Percentiles rank a stretch among this genome's conserved stretches.
Conservation (phyloP, 2,113 vertebrate species). For the Gallinago paraguaiae region DNA sequence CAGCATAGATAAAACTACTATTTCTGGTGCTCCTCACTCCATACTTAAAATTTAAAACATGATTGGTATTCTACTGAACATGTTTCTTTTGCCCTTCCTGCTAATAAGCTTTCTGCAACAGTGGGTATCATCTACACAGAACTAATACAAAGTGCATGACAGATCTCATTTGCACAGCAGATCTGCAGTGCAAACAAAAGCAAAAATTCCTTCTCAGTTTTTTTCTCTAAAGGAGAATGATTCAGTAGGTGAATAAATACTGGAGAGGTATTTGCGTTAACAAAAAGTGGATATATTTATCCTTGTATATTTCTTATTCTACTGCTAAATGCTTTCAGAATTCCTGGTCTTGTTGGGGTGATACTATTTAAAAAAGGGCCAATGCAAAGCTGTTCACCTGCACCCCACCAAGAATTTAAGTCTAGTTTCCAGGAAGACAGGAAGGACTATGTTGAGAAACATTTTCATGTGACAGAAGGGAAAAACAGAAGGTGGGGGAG, state of each 20-base stretch:
- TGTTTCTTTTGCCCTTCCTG: neutral
- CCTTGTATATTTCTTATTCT: neutral
- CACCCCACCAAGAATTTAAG: neutral
- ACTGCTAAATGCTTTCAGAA: neutral
- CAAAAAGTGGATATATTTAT: neutral
- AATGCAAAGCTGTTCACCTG: neutral
- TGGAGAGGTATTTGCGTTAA: neutral
- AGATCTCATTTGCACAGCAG: constrained; percentile 26
- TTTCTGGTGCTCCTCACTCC: neutral
- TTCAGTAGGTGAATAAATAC: neutral
- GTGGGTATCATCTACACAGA: neutral
- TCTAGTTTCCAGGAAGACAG: neutral
- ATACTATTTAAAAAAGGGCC: neutral
- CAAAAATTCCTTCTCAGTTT: neutral
- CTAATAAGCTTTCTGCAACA: constrained; percentile 47
- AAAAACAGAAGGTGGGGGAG: neutral
- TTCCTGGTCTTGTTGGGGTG: neutral
- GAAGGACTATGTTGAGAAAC: neutral
- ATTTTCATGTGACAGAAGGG: neutral
- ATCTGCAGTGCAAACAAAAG: constrained; percentile 18
- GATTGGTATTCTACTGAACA: neutral
- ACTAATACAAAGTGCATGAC: constrained; percentile 1
- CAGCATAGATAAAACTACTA: neutral
- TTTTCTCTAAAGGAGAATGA: neutral
- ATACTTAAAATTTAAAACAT: neutral